Evolutionary conservation across 1,140 invertebrate species (phyloP).

Genomic region (Oreohelix idahoensis): DNA sequence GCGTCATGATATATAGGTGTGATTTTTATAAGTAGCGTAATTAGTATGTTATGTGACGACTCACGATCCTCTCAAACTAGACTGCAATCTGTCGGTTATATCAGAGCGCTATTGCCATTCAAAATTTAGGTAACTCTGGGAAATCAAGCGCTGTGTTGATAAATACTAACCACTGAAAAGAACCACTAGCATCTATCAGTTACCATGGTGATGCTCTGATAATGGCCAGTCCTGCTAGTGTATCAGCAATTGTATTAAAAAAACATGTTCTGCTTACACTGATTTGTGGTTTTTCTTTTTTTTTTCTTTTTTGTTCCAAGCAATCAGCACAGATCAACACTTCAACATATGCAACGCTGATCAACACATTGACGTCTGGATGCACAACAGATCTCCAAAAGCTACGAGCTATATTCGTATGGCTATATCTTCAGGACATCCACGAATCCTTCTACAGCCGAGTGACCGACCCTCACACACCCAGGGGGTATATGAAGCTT

Average conservation of each 20-base stretch:
- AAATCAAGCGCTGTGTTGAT: too few species aligned
- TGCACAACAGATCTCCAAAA: constrained; percentile 42
- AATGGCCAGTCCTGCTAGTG: background rate
- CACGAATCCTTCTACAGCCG: constrained; percentile 73
- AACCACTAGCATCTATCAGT: too few species aligned
- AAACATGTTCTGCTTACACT: background rate
- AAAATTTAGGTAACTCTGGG: too few species aligned
- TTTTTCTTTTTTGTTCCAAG: background rate
- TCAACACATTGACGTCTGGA: constrained; percentile 14
- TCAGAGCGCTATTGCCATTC: too few species aligned
- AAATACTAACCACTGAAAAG: too few species aligned
- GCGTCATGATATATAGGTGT: too few species aligned
- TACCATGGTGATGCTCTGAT: too few species aligned
- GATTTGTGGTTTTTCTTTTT: background rate
- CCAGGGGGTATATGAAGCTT: constrained; percentile 92
- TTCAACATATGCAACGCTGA: constrained; percentile 30
- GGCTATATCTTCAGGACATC: constrained; percentile 44
- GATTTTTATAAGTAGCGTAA: too few species aligned
- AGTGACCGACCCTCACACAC: constrained; percentile 80
- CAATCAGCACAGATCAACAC: background rate
- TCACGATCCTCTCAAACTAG: too few species aligned
- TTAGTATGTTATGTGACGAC: too few species aligned
- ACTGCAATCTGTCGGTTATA: too few species aligned
- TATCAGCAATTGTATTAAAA: background rate
- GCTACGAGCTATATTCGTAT: constrained; percentile 43